These are phyloP conservation scores for Amblyornis subalaris DNA, from an alignment of 2,113 vertebrate genomes.

Conservation along the genomic window DNA sequence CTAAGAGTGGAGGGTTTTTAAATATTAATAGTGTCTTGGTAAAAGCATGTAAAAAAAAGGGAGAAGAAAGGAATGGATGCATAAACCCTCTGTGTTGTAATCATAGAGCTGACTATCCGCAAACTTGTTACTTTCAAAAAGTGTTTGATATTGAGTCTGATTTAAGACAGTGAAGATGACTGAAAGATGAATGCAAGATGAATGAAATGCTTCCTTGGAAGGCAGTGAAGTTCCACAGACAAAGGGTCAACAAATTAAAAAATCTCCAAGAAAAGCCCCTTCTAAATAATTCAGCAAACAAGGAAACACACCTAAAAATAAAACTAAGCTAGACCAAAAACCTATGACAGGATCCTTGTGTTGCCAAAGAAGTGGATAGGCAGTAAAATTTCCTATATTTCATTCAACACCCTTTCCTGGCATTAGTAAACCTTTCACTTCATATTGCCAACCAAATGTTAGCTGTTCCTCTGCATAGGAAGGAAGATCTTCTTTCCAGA, in stretches of 20 bases:
- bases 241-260: not conserved
- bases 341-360: not conserved
- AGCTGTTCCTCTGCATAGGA: conserved; percentile 10
- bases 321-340: not conserved
- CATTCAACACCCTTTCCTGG: not conserved
- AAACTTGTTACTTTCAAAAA: not conserved
- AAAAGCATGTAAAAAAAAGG: not conserved
- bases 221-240: not conserved
- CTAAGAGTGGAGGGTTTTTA: not conserved
- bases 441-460: conserved; percentile 46
- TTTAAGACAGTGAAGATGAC: not conserved
- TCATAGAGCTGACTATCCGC: not conserved
- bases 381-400: conserved; percentile 5
- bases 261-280: not conserved
- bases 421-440: not conserved
- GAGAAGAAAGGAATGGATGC: not conserved
- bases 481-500: conserved; percentile 27
- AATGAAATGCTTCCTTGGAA: not conserved
- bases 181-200: not conserved
- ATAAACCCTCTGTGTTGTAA: not conserved
- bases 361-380: not conserved
- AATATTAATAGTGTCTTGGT: not conserved
- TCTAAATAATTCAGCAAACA: not conserved
- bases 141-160: not conserved
- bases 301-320: not conserved